Evolutionary conservation across 1,140 invertebrate species (phyloP).

Genomic region (Cydia strobilella): DNA sequence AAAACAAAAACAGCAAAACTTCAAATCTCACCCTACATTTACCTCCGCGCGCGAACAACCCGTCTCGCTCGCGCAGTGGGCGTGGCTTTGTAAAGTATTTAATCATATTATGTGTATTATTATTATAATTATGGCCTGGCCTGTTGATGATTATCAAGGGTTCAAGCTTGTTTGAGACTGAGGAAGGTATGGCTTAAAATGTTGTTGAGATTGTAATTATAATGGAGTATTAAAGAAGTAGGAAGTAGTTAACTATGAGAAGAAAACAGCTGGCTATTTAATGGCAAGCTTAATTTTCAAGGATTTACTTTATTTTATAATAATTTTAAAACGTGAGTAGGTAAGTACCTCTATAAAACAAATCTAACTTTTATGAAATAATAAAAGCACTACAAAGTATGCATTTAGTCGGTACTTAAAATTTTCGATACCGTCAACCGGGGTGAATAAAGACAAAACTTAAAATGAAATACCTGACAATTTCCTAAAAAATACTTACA

Average conservation of each 20-base stretch:
- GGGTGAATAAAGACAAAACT: too few relatives aligned
- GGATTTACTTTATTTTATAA: not conserved
- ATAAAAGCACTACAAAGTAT: too few relatives aligned
- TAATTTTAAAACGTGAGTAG: too few relatives aligned
- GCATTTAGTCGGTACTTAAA: too few relatives aligned
- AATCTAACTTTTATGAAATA: too few relatives aligned
- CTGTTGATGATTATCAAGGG: not conserved
- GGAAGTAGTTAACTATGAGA: not conserved
- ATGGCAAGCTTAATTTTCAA: not conserved
- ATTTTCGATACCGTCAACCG: too few relatives aligned
- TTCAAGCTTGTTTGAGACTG: not conserved
- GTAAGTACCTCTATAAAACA: too few relatives aligned
- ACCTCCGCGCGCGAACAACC: not conserved
- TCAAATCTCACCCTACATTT: not conserved
- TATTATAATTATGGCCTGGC: conserved; percentile 20
- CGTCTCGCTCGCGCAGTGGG: conserved; percentile 14
- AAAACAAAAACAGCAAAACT: conserved; percentile 1
- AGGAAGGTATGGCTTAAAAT: conserved; percentile 5
- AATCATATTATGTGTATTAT: conserved; percentile 19
- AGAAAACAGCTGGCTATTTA: not conserved
- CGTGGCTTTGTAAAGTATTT: conserved; percentile 10
- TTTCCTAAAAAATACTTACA: too few relatives aligned
- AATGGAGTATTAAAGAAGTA: conserved; percentile 1
- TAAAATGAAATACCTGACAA: too few relatives aligned
- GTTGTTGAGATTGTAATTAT: conserved; percentile 2